A percentile compares a stretch with the other conserved stretches of the same genome.
Evolutionary conservation across 2,888 invertebrate genomes (phyloP).

Genomic region (Elmis aenea): DNA sequence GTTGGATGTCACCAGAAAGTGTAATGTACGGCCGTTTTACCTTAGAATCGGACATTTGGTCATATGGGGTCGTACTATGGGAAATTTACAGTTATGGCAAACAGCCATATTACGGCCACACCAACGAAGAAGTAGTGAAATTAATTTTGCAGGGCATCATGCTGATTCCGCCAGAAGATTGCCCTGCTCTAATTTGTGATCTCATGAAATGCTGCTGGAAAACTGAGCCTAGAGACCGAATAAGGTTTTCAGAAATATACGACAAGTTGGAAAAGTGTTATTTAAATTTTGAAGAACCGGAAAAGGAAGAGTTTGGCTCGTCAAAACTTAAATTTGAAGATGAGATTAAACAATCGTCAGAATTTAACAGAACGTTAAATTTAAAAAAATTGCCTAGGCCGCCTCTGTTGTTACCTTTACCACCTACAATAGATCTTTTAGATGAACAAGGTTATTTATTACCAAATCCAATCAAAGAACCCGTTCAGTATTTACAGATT

Average conservation of each 20-base stretch:
- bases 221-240: constrained; percentile 71
- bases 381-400: constrained; percentile 47
- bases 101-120: constrained; percentile 87
- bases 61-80: constrained; percentile 90
- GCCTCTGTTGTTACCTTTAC: constrained; percentile 42
- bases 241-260: constrained; percentile 66
- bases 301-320: background rate
- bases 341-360: constrained; percentile 17
- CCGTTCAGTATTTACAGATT: constrained; percentile 43
- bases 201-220: constrained; percentile 79
- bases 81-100: constrained; percentile 90
- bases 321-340: constrained; percentile 24
- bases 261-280: constrained; percentile 54
- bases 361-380: constrained; percentile 28
- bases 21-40: constrained; percentile 86
- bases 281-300: constrained; percentile 4
- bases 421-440: constrained; percentile 48
- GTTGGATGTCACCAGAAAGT: constrained; percentile 97
- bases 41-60: constrained; percentile 89
- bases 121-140: constrained; percentile 80
- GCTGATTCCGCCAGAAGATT: constrained; percentile 73
- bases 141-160: constrained; percentile 75
- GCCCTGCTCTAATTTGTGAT: constrained; percentile 66
- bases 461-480: constrained; percentile 47
- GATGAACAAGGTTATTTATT: constrained; percentile 67